Base-by-base conservation (phyloP, 2,888 invertebrate species). In the Amblyjoppa fuscipennis region DNA sequence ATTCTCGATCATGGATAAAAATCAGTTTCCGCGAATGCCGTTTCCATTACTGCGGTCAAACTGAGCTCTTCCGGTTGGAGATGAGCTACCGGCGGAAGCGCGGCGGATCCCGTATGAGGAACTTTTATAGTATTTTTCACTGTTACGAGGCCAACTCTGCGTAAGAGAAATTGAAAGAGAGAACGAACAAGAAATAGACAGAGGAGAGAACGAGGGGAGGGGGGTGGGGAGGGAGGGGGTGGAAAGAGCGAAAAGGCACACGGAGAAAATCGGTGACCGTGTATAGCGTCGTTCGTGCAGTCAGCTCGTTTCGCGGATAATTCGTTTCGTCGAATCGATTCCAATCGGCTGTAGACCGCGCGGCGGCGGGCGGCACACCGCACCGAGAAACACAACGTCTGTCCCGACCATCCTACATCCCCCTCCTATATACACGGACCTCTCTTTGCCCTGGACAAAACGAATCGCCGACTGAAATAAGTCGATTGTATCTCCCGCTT, bases 311-410 rank as follows among this genome's bases (percentile, higher is more conserved):
- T 51, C 79, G 49, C 41, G 77, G 81, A 84, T 84, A 84, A 84
- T 84, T 84, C 76, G 81, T 81, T 84, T 74, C 69, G 59, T 81
- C 59, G 74, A 81, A 84, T 84, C 84, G 84, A 84, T 84, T 77
- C 70, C 75, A 80, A 77, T 81, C 81, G 81, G 28, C 53, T 51
- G 61, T 31, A 34, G 31, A 69, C 68, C 53, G 69, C 70, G 74
- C 69, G 53, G 51, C 51, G 71, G 61, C 38, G 45, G 73, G 53
- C 11, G 73, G 38, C 59, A 51, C 59, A 61, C 78, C 64, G 69
- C 45, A 61, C 61, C 61, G 61, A 13, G 20, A 59, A 9, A 59
- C 59, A 28, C 59, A 61, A 61, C 38, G 25, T 66, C 45, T 59
- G 56, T 66, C 34, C 28, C 53, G 25, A 61, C 25, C 31, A 31